Percentiles rank a stretch among this genome's conserved stretches.
These are phyloP conservation scores for Albula goreensis DNA, from an alignment of 2,113 vertebrate species.

Conservation along the genomic window DNA sequence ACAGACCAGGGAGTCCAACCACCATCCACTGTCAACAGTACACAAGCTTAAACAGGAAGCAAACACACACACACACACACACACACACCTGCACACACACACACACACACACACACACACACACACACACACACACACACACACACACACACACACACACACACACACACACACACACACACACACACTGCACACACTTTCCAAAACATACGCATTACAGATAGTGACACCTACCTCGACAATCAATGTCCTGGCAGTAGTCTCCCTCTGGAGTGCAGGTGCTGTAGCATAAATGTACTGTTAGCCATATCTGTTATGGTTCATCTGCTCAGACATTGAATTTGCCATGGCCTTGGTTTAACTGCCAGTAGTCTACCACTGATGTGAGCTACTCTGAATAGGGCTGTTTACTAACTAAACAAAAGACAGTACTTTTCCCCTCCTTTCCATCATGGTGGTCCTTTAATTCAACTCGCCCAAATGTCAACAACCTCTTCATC, in stretches of 20 bases:
- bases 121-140: neutral
- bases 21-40: conserved; percentile 64
- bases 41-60: neutral
- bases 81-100: neutral
- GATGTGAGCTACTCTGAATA: neutral
- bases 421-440: neutral
- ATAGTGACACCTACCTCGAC: conserved; percentile 69
- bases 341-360: too few relatives aligned
- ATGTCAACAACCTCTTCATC: neutral
- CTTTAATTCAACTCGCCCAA: neutral
- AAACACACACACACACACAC: neutral
- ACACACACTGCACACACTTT: neutral
- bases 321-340: neutral
- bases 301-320: too few relatives aligned
- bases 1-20: conserved; percentile 83
- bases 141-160: neutral
- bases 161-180: neutral
- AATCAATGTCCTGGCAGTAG: conserved; percentile 75
- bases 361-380: neutral
- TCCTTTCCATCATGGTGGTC: neutral
- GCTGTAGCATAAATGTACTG: conserved; percentile 54
- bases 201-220: too few relatives aligned
- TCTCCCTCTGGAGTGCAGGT: conserved; percentile 84
- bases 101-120: neutral
- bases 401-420: neutral